These are phyloP conservation scores for Enoplolaimus lenunculus DNA, from an alignment of 2,888 invertebrate species.

Conservation along the genomic window DNA sequence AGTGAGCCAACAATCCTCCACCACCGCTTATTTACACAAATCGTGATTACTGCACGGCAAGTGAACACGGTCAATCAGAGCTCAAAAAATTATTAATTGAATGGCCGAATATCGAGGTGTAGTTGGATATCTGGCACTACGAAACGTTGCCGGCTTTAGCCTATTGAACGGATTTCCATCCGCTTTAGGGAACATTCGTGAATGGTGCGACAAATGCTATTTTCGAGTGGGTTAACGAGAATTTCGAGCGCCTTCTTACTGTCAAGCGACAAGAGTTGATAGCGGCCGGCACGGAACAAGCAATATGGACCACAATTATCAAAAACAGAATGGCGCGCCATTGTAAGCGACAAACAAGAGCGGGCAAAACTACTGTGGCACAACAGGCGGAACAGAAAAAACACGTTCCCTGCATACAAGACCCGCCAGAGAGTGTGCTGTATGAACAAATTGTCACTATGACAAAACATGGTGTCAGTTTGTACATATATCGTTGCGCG, in stretches of 20 bases:
- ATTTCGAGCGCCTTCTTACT: not conserved
- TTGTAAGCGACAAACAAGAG: not conserved
- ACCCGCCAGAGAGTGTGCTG: not conserved
- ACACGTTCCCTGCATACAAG: not conserved
- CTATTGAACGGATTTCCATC: not conserved
- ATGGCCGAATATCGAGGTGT: not conserved
- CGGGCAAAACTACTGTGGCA: too few species aligned
- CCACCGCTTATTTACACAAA: not conserved
- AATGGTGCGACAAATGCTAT: not conserved
- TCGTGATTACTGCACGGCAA: not conserved
- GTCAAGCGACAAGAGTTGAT: not conserved
- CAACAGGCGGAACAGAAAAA: not conserved
- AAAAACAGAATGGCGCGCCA: too few species aligned
- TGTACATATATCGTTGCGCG: not conserved
- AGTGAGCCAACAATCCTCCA: not conserved
- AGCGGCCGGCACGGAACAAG: not conserved
- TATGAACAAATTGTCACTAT: not conserved
- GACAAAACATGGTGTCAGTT: not conserved
- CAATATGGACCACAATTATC: too few species aligned
- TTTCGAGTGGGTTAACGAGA: not conserved
- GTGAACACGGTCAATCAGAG: not conserved
- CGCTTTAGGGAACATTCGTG: not conserved
- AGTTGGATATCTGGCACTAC: not conserved
- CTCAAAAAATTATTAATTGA: not conserved
- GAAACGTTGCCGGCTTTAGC: not conserved